Evolutionary conservation across 2,113 vertebrate genomes (phyloP).

Genomic region (Melospiza georgiana): DNA sequence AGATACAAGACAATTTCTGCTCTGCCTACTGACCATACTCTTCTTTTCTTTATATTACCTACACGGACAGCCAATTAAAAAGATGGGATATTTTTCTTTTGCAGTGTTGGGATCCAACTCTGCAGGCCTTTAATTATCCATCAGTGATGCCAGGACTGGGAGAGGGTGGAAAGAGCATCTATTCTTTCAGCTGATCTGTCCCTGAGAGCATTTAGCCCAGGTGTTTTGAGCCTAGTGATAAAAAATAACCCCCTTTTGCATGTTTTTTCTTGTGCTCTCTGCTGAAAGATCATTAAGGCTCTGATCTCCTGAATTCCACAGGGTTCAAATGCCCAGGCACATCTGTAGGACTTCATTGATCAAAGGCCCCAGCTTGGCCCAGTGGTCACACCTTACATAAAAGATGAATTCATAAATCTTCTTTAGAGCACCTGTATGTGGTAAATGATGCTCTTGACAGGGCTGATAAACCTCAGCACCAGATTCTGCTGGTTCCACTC

Average conservation of each 20-base stretch:
- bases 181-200: not conserved
- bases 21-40: not conserved
- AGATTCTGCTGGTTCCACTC: not conserved
- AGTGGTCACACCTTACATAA: not conserved
- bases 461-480: not conserved
- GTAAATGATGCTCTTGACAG: not conserved
- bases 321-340: not conserved
- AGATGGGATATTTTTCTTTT: slow-evolving; percentile 1
- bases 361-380: not conserved
- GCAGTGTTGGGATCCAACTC: not conserved
- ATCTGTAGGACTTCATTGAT: not conserved
- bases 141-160: not conserved
- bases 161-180: not conserved
- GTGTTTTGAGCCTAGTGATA: not conserved
- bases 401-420: not conserved
- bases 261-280: not conserved
- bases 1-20: not conserved
- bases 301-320: not conserved
- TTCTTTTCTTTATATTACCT: not conserved
- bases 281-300: not conserved
- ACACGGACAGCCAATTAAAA: not conserved
- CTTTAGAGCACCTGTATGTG: not conserved
- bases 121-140: slow-evolving; percentile 18
- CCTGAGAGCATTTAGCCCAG: not conserved
- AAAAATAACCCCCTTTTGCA: not conserved